Base-by-base conservation (phyloP, 2,113 vertebrate species). In the Sterrhoptilus dennistouni region DNA sequence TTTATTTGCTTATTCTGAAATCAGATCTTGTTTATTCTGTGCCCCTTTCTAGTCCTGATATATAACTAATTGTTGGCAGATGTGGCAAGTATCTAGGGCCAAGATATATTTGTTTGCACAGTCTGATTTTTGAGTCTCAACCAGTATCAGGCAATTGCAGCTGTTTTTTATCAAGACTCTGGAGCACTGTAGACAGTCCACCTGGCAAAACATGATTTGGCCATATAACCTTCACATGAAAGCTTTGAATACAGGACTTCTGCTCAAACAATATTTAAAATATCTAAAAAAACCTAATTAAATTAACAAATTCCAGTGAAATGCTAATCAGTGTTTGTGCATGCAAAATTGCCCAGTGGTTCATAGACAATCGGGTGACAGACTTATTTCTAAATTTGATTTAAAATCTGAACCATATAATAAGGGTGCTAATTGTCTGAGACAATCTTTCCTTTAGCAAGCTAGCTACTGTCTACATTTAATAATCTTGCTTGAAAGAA, bases 71-170 rank as follows among this genome's bases (percentile, higher is more conserved):
- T 98, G 98, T 94, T 99, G 98, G 98, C 99, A 99, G 99, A 99
- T 99, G 98, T 98, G 95, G 95, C 68, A 91, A 97, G 92, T 95
- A 97, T 98, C 94, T 85, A 76, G 89, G 97, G 97, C 97, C 96
- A 97, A 97, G 97, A 98, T 97, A 97, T 98, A 98, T 99, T 99
- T 99, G 98, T 99, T 99, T 99, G 98, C 97, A 98, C 98, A 98
- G 98, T 98, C 98, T 98, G 98, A 98, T 98, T 99, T 99, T 98
- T 98, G 98, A 98, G 98, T 97, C 98, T 98, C 98, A 98, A 98
- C 98, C 95, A 98, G 97, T 98, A 98, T 98, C 98, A 96, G 96
- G 89, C 97, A 96, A 90, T 87, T 93, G 96, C 99, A 99, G 99
- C 98, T 99, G 99, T 83, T 98, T 98, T 98, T 97, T 98, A 99